Base-by-base conservation (phyloP, 2,797 vertebrate species). In the Gephyroberyx darwinii region DNA sequence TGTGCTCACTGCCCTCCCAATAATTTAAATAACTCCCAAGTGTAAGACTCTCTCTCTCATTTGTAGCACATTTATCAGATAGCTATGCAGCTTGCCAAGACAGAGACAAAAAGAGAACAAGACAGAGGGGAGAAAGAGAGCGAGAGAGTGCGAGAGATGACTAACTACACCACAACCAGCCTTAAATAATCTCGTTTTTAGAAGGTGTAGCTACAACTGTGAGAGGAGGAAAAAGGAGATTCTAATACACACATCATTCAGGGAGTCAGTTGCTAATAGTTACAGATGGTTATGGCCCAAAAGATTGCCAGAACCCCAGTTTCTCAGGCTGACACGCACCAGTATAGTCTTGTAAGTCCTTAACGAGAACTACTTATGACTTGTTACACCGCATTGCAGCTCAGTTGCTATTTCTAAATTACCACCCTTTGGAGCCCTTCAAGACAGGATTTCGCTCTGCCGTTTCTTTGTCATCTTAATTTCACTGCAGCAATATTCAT, bases 401-500 rank as follows among this genome's bases (percentile, higher is more conserved):
- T 77, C 80, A 76, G 75, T 86, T 89, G 69, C 78, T 81, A 82
- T 84, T 68, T 72, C 76, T 72, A 89, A 89, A 90, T 77, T 65
- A 76, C 77, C 77, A 78, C 59, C 68, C 81, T 81, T 87, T 74
- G 70, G 75, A 88, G 71, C 69, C 58, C 61, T 83, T 88, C 83
- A 84, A 80, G 70, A 80, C 63, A 47, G 22, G 51, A 53, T 26
- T 13, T 71, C 71, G 37, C 60, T 43, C 61, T 52, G 26, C 65
- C 70, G 68, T 79, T 90, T 85, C 84, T 90, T 89, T 91, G 82
- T 89, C 84, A 78, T 90, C 80, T 84, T 89, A 85, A 91, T 90
- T 92, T 88, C 77, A 76, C 83, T 86, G 84, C 89, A 83, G 85
- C 84, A 86, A 82, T 87, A 87, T 85, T 75, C 84, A 89, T 90